Base-by-base conservation (phyloP, 2,113 vertebrate genomes). In the Microcebus murinus region DNA sequence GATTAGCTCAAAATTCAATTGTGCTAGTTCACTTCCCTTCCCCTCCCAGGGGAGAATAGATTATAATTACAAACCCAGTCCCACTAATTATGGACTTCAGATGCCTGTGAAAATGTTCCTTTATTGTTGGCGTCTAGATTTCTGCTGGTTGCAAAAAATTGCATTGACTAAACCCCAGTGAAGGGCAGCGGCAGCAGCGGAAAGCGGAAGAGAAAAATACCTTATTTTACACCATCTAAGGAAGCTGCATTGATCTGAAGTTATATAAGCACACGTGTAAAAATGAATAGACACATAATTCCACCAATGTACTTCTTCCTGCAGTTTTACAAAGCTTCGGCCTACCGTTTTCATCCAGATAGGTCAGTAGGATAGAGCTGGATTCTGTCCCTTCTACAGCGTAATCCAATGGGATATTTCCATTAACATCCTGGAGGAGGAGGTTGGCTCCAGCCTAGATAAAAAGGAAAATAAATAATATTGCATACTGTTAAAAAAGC, bases 281-380 rank as follows among this genome's bases (percentile, higher is more conserved):
- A 82, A 31, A 63, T 4, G 17, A 42, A 74, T 14, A 10, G 4
- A 15, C 8, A 6, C 29, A 42, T 3, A 57, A 59, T 48, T 25
- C 67, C 39, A 39, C 34, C 59, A 4, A 0, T 12, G 25, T 27
- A 8, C n/a, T 14, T 48, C 42, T 70, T 76, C n/a, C n/a, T 25
- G 23, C 0, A 1, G 73, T 45, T 59, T 39, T 17, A 42, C 48
- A 61, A 97, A 93, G 45, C 27, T 34, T 4, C 84, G 48, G 74
- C 98, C 96, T 99, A 99, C 99, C 99, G 0, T 99, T 99, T 97
- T 99, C 99, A 96, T 99, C 99, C 97, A 99, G 98, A 97, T 99
- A 99, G 95, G 99, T 98, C 96, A 98, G 96, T 63, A 99, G 99
- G 95, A 99, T 99, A 61, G 98, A 99, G 97, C 99, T 99, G 90